These are phyloP conservation scores for Lethocerus indicus DNA, from an alignment of 1,140 invertebrate genomes.

Conservation along the genomic window DNA sequence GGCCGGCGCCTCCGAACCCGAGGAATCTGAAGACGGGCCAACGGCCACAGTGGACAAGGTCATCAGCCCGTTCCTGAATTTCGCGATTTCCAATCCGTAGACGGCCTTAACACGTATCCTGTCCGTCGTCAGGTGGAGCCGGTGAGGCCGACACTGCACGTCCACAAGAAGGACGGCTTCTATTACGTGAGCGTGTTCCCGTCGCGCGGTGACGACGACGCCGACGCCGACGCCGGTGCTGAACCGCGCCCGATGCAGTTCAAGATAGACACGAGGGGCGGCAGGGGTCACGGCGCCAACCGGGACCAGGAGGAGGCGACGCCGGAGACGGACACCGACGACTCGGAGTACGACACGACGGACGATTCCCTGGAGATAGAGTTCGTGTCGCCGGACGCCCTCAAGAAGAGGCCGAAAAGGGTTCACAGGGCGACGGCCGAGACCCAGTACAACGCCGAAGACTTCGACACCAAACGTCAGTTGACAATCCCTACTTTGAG, in stretches of 20 bases:
- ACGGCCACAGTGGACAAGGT: too few species aligned
- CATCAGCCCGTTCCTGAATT: too few species aligned
- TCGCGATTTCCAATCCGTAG: too few species aligned
- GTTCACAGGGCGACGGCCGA: too few species aligned
- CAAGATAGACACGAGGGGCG: slow-evolving; percentile 4
- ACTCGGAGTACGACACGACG: not conserved
- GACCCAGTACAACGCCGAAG: slow-evolving; percentile 2
- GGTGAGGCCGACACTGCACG: slow-evolving; percentile 31
- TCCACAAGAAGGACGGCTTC: slow-evolving; percentile 33
- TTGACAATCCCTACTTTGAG: too few species aligned
- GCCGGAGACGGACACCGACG: not conserved
- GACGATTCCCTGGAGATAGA: slow-evolving; percentile 5
- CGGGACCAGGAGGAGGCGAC: not conserved
- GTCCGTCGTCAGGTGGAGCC: too few species aligned
- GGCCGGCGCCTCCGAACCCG: slow-evolving; percentile 25
- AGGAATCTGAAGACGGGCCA: too few species aligned
- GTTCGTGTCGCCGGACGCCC: not conserved
- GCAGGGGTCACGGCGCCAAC: not conserved
- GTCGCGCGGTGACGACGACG: slow-evolving; percentile 23
- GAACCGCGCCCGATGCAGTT: slow-evolving; percentile 6
- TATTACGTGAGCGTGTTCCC: slow-evolving; percentile 37
- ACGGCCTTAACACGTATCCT: too few species aligned
- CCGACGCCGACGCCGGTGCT: not conserved
- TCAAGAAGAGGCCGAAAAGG: not conserved
- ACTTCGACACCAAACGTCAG: slow-evolving; percentile 2